These are phyloP conservation scores for Psettodes erumei DNA, from an alignment of 2,113 vertebrate species.

Conservation along the genomic window DNA sequence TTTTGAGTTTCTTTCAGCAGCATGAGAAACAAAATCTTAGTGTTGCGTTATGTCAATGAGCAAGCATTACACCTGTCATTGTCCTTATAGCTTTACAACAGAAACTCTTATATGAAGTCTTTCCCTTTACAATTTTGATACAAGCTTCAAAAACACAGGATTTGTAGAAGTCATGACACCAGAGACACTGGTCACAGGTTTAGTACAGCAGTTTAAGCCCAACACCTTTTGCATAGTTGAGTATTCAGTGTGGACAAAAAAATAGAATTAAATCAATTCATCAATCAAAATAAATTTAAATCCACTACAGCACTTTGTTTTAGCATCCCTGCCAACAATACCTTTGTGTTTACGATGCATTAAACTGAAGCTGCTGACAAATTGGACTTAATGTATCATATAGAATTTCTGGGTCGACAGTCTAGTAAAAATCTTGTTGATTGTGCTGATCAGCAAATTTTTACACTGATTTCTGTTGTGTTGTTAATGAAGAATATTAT, in stretches of 20 bases:
- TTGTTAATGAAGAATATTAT: not conserved
- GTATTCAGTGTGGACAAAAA: slow-evolving; percentile 3
- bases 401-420: slow-evolving; percentile 14
- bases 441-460: slow-evolving; percentile 1
- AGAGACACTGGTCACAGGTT: slow-evolving; percentile 10
- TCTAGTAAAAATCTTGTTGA: slow-evolving; percentile 12
- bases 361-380: slow-evolving; percentile 5
- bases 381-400: slow-evolving; percentile 25
- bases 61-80: not conserved
- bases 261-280: too few species aligned
- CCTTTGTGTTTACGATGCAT: not conserved
- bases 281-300: not conserved
- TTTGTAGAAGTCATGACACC: slow-evolving; percentile 1
- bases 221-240: slow-evolving; percentile 64
- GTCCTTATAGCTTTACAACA: not conserved
- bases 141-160: not conserved
- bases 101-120: not conserved
- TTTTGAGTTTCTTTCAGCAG: not conserved
- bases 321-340: slow-evolving; percentile 7
- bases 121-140: not conserved
- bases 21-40: slow-evolving; percentile 8
- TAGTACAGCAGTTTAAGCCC: slow-evolving; percentile 24
- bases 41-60: not conserved
- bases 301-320: slow-evolving; percentile 18
- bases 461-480: not conserved